Conservation (phyloP, 2,888 invertebrate genomes). For the Agriopis leucophaearia region DNA sequence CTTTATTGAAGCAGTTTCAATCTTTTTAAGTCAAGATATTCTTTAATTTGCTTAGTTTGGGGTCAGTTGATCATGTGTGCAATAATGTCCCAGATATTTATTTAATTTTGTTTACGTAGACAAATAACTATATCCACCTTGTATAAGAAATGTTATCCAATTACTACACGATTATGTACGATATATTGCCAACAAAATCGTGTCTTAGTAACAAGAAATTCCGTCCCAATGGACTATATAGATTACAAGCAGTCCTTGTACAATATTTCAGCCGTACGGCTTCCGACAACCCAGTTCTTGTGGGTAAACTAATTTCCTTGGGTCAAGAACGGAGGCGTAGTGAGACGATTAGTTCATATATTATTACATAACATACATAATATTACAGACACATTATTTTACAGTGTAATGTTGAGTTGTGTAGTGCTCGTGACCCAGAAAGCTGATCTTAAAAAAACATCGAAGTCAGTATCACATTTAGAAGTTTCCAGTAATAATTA, state of each 20-base stretch:
- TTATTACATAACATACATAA: conserved; percentile 1
- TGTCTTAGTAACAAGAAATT: conserved; percentile 8
- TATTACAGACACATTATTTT: neutral
- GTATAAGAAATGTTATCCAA: too few species aligned
- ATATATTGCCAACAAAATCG: neutral
- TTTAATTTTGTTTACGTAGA: too few species aligned
- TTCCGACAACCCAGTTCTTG: conserved; percentile 29
- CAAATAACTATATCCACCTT: too few species aligned
- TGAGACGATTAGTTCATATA: neutral
- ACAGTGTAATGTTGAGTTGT: neutral
- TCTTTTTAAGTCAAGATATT: too few species aligned
- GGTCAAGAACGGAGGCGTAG: conserved; percentile 5
- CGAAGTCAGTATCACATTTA: too few species aligned
- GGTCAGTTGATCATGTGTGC: too few species aligned
- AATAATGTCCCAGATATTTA: too few species aligned
- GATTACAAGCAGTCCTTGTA: conserved; percentile 4
- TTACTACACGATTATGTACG: too few species aligned
- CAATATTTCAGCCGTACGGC: conserved; percentile 26
- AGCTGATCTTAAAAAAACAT: too few species aligned
- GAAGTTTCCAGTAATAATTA: too few species aligned
- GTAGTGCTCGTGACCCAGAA: neutral
- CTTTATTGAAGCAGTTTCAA: too few species aligned
- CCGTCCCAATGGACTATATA: neutral
- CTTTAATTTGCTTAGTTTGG: too few species aligned
- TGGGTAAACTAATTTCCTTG: conserved; percentile 23